Conservation (phyloP, 2,797 vertebrate species). For the Enteromius afrohamiltoni region DNA sequence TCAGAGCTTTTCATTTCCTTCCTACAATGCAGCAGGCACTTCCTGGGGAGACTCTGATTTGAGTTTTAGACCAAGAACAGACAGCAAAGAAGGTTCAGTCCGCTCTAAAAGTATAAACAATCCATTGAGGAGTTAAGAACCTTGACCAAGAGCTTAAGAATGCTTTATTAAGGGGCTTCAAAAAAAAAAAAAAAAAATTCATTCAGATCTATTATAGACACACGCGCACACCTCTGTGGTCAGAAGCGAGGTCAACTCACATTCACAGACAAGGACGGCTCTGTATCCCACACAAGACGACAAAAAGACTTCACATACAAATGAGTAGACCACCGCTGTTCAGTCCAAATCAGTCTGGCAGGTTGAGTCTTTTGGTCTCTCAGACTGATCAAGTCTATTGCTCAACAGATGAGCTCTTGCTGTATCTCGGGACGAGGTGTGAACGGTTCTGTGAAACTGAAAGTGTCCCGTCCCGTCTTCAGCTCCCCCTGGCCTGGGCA, state of each 20-base stretch:
- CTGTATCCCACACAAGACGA: conserved; percentile 16
- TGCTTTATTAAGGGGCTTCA: conserved; percentile 36
- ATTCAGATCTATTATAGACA: conserved; percentile 23
- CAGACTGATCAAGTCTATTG: background rate
- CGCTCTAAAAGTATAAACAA: background rate
- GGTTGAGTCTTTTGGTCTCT: conserved; percentile 50
- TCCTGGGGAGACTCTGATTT: conserved; percentile 19
- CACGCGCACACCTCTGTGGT: conserved; percentile 7
- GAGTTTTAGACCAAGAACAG: conserved; percentile 15
- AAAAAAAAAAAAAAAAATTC: no score
- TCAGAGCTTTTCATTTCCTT: conserved; percentile 25
- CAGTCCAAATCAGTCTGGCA: conserved; percentile 5
- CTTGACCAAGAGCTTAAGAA: conserved; percentile 46
- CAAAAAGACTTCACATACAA: conserved; percentile 9
- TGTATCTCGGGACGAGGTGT: conserved; percentile 75
- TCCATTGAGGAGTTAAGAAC: conserved; percentile 25
- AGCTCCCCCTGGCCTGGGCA: conserved; percentile 76
- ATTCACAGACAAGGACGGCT: conserved; percentile 36
- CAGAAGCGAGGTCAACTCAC: conserved; percentile 2
- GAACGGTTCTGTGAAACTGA: conserved; percentile 77
- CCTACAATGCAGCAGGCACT: conserved; percentile 19
- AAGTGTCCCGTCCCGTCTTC: conserved; percentile 74
- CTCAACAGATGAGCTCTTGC: conserved; percentile 82
- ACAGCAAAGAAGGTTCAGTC: conserved; percentile 35
- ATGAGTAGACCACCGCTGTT: background rate